Base-by-base conservation (phyloP, 1,140 invertebrate species). In the Scaptomyza hsui region DNA sequence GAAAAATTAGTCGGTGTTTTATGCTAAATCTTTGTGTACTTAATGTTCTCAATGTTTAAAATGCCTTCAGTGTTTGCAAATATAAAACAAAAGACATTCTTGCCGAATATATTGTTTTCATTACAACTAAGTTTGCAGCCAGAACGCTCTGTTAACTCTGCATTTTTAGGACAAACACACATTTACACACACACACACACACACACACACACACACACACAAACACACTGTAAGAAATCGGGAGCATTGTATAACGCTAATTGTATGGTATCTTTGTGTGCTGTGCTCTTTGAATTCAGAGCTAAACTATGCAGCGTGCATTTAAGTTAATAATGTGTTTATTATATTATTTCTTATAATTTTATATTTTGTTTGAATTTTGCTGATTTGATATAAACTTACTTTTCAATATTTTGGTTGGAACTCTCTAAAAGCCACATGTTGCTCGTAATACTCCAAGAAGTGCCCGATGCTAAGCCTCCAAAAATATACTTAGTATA, bases 51-150 rank as follows among this genome's bases (percentile, higher is more conserved):
- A 82, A 64, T 88, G 82, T 88, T 88, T 51, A 85, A 88, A 86
- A 78, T 72, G 83, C 83, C 83, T 89, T 88, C 78, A 89, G 56
- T 88, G 82, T 86, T 86, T 88, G 83, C 83, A 89, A 88, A 72
- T 82, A 89, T 57, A 89, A 83, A 88, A 61, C 51, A 89, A 88
- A 61, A 53, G 13, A 64, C 35, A 63, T 53, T 70, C 41, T 41
- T 71, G 68, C 65, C 64, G 68, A 82, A 63, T 56, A 67, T 85
- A 71, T 85, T 85, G 65, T 61, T 73, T 79, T 75, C 68, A 61
- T 60, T 80, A 80, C 55, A 60, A 81, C 48, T 75, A 69, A 73
- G 72, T 64, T 86, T 67, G 60, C 55, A 72, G 53, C 49, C 42
- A 62, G 75, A 44, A 57, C 72, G 64, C 42, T 74, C 19, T 64